Conservation (phyloP, 2,888 invertebrate species). For the Caenorhabditis imperialis region DNA sequence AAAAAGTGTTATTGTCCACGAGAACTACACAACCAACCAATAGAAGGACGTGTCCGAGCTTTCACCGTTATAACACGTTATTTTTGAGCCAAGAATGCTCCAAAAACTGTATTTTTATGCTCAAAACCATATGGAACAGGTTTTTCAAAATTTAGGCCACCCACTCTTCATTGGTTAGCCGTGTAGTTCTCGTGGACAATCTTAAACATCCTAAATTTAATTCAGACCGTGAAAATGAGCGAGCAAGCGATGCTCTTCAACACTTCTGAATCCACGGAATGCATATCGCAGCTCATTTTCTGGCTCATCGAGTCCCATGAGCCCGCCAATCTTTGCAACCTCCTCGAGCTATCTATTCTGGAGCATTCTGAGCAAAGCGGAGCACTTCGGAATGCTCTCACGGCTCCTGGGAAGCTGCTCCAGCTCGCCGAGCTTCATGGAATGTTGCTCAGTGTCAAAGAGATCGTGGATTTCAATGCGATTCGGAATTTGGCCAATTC, state of each 20-base stretch:
- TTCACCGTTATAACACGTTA: too few species aligned
- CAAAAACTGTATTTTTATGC: too few species aligned
- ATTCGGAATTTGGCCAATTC: conserved; percentile 20
- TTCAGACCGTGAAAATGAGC: conserved; percentile 25
- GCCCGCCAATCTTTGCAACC: not conserved
- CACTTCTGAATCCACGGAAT: conserved; percentile 8
- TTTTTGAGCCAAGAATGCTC: too few species aligned
- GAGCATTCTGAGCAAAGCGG: conserved; percentile 9
- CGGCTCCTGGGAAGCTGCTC: conserved; percentile 11
- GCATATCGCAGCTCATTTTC: conserved; percentile 18
- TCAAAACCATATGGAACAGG: too few species aligned
- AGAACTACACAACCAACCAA: too few species aligned
- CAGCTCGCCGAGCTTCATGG: conserved; percentile 13
- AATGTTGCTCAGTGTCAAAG: not conserved
- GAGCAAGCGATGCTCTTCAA: conserved; percentile 17
- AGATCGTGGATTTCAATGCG: conserved; percentile 8
- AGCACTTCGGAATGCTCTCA: conserved; percentile 3
- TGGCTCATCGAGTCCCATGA: conserved; percentile 16
- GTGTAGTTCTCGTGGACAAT: too few species aligned
- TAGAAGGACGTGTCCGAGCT: too few species aligned
- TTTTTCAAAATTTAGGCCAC: too few species aligned
- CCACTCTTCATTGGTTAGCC: too few species aligned
- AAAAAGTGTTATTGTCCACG: too few species aligned
- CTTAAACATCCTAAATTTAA: too few species aligned
- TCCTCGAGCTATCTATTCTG: conserved; percentile 2